Evolutionary conservation across 2,113 vertebrate genomes (phyloP).

Genomic region (Psittacula cyanocephala): DNA sequence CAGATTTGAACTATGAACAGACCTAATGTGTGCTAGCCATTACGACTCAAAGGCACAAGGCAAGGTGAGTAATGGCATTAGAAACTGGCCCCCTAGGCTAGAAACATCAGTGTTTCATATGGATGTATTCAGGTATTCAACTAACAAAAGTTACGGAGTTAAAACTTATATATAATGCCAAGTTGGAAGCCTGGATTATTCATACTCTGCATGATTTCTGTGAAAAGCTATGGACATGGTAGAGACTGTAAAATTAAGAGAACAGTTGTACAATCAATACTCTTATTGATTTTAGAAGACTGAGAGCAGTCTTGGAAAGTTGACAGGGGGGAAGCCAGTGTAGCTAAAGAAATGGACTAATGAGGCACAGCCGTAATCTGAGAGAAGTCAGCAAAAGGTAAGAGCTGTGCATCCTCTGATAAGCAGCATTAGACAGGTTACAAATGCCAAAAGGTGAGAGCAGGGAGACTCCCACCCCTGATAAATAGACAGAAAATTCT

Average conservation of each 20-base stretch:
- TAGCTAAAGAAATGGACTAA: not conserved
- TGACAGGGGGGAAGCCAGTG: not conserved
- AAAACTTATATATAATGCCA: not conserved
- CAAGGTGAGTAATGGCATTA: not conserved
- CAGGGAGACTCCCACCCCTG: no score
- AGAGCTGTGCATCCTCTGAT: not conserved
- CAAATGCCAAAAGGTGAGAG: not conserved
- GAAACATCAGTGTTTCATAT: not conserved
- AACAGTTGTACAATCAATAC: constrained; percentile 16
- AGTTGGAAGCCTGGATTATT: not conserved
- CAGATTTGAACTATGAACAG: not conserved
- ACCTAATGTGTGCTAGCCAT: not conserved
- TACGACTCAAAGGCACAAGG: not conserved
- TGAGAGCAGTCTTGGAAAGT: not conserved
- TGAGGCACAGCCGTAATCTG: not conserved
- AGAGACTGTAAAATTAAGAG: constrained; percentile 27
- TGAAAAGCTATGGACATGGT: not conserved
- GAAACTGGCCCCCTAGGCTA: not conserved
- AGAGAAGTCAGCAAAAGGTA: not conserved
- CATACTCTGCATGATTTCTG: not conserved
- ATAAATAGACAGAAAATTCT: not conserved
- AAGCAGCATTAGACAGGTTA: not conserved
- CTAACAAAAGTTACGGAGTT: not conserved
- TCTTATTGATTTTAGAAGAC: constrained; percentile 23
- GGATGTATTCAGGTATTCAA: not conserved